Evolutionary conservation across 2,113 vertebrate genomes (phyloP), one percentile per base, ranked within the genome.

Genomic region (Pseudopipra pipra): DNA sequence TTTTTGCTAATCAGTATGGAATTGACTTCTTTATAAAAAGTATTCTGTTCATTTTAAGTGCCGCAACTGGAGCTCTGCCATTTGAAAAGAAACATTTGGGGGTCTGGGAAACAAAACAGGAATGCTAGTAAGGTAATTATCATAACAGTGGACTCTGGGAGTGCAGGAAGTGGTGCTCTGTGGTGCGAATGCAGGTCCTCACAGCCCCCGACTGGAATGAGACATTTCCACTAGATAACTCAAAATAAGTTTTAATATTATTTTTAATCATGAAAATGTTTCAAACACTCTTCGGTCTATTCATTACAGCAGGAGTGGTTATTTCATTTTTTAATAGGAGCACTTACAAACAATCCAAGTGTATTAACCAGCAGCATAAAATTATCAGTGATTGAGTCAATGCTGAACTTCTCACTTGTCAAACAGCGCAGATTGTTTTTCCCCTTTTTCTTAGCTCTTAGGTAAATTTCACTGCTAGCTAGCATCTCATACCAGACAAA

Each of bases 271-370:
- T 43, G 61, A 66, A 88, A 95, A 95, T 83, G 90, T 92, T 97
- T 96, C 85, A 89, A 91, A 87, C 66, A 30, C 74, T 67, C 72
- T 89, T 65, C 20, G 12, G 39, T 90, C 96, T 97, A 96, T 96
- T 96, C 86, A 94, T 94, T 97, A 92, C 79, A 88, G 87, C 94
- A 95, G 95, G 93, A 97, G 96, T 96, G 94, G 80, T 94, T 97
- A 95, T 97, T 98, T 97, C 85, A 37, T 93, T 97, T 96, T 92
- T 95, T 95, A 97, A 96, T 82, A 92, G 92, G 95, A 96, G 91
- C 95, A 96, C 97, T 98, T 97, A 92, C 89, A 98, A 98, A 97
- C 91, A 97, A 97, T 96, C 94, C 96, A 97, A 97, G 88, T 95
- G 93, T 97, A 97, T 96, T 97, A 98, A 97, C 96, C 95, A 94